Base-by-base conservation (phyloP, 2,113 vertebrate species). In the Aphelocoma coerulescens region DNA sequence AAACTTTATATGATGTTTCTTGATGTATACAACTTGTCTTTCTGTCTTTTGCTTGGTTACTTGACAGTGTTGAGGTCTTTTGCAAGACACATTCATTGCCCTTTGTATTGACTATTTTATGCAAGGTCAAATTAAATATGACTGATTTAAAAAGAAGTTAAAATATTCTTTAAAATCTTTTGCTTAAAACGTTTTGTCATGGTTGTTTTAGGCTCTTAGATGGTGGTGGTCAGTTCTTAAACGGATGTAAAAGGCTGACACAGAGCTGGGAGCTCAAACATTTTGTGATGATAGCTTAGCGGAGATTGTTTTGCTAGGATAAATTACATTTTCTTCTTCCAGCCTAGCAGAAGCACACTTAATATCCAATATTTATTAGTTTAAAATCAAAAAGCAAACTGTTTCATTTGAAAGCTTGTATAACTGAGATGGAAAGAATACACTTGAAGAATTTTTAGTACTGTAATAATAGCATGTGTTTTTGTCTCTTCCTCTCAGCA, bases 401-500 rank as follows among this genome's bases (percentile, higher is more conserved):
- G 12, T 57, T 91, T 37, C 9, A 2, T 85, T 91, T 81, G 57
- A 81, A 92, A 81, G 27, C 32, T 89, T 84, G 21, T 59, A 28
- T 87, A 81, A 65, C 48, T 71, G 80, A 68, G 61, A 84, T 33
- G 61, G 20, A 89, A 87, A 21, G 26, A 68, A 75, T n/a, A n/a
- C 4, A 49, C 28, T 23, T 62, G 26, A 85, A 84, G n/a, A 67
- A 3, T 6, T 73, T 65, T n/a, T 49, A 51, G 8, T 54, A 39
- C 57, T 87, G 17, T 71, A 84, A 59, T 81, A 78, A 91, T 54
- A 81, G 55, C 11, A 11, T 22, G 4, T 82, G 65, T 62, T 96
- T 95, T 93, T 78, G 17, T 97, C 94, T 97, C 75, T 97, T 75
- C 97, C 83, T 98, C 94, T 91, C 97, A 99, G 99, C 98, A 99